Conservation (phyloP, 1,140 invertebrate species). For the Charaxes varanes region DNA sequence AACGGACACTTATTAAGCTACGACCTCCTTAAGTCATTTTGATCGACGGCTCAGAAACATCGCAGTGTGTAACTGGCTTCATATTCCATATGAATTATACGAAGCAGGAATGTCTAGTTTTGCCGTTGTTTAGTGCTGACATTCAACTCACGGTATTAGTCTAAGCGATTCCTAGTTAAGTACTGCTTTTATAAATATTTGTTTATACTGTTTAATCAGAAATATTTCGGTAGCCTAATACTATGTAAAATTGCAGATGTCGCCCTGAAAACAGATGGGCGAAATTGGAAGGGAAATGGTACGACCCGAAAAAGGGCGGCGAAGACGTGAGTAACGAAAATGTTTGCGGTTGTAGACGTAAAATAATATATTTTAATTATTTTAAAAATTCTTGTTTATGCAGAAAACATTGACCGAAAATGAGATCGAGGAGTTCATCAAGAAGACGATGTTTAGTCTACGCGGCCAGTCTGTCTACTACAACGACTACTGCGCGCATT, state of each 20-base stretch:
- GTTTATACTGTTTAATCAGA: too few species aligned
- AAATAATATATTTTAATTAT: constrained; percentile 4
- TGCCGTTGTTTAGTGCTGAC: too few species aligned
- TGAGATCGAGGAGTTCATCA: constrained; percentile 52
- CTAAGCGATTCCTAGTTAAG: too few species aligned
- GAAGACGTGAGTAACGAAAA: constrained; percentile 43
- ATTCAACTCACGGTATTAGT: too few species aligned
- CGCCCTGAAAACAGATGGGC: constrained; percentile 54
- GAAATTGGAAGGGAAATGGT: constrained; percentile 56
- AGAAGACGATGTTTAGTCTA: constrained; percentile 45
- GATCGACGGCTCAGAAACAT: too few species aligned
- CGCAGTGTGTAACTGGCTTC: too few species aligned
- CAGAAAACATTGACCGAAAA: constrained; percentile 56
- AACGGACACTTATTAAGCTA: too few species aligned
- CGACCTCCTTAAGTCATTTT: too few species aligned
- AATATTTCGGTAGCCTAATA: too few species aligned
- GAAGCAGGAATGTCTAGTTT: too few species aligned
- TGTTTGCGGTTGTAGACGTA: neutral
- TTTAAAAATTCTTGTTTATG: constrained; percentile 2
- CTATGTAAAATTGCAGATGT: constrained; percentile 31
- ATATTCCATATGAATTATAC: too few species aligned
- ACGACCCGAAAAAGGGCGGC: constrained; percentile 48
- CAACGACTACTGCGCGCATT: constrained; percentile 52
- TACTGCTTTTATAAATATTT: too few species aligned
- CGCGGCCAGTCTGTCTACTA: constrained; percentile 59